phyloP scores from a whole-genome alignment of 2,888 invertebrate species.

The Ctena decussata region DNA sequence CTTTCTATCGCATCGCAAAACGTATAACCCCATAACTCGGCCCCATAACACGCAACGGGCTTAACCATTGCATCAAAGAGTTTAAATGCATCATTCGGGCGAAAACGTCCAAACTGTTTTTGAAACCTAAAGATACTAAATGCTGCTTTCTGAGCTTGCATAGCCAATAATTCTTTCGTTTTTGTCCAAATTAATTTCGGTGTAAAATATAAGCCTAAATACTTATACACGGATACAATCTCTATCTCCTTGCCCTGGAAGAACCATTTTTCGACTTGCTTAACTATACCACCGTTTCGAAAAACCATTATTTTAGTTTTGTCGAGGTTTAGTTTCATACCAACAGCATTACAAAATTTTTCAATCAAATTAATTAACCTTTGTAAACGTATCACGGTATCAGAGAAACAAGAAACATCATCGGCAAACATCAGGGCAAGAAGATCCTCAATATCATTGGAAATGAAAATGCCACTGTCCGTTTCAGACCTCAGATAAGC shows the following conservation, averaged over 20 bases:
- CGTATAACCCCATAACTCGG: background rate
- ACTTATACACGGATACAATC: conserved; percentile 2
- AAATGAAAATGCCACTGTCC: background rate
- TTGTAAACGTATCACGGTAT: background rate
- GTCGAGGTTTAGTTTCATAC: too few relatives aligned
- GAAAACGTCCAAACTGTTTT: conserved; percentile 12
- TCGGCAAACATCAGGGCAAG: background rate
- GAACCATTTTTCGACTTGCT: background rate
- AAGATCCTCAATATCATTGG: background rate
- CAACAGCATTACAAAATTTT: background rate
- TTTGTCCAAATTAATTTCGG: background rate
- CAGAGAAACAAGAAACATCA: background rate
- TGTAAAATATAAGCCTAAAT: background rate
- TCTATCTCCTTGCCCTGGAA: background rate
- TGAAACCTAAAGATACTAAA: background rate
- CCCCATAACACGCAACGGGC: background rate
- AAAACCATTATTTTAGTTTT: too few relatives aligned
- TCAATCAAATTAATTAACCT: background rate
- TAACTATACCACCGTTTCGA: background rate
- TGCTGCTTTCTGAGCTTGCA: background rate
- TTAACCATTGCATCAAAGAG: conserved; percentile 14
- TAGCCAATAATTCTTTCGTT: background rate
- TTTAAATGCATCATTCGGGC: background rate
- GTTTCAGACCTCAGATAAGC: background rate
- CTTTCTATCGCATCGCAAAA: background rate